Base-by-base conservation (phyloP, 2,113 vertebrate genomes). In the Vicugna pacos region DNA sequence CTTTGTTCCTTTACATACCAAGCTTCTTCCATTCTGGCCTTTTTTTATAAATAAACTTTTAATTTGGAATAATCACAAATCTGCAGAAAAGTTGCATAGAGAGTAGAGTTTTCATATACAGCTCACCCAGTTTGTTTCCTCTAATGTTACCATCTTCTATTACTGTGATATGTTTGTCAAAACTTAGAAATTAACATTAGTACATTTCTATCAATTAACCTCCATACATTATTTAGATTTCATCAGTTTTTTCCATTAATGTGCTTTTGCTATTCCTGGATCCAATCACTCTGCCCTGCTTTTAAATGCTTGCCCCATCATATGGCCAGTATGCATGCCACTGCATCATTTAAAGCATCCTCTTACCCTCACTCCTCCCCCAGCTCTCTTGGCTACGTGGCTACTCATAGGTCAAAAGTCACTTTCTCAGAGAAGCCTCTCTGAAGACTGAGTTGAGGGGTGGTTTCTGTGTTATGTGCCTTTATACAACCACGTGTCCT, bases 11-110 rank as follows among this genome's bases (percentile, higher is more conserved):
- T 65, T 48, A 50, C 32, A 13, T 5, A 30, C 30, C 56, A 46
- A 50, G 13, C 22, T 56, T 56, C 48, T 82, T 91, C 65, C 38
- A 85, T 94, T 76, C 79, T 85, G 72, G 26, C 3, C 9, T 85
- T 76, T 14, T 67, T 81, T 64, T 46, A 60, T 6, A 86, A 70
- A 70, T 64, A 85, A 79, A 69, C n/a, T 70, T 95, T 69, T 70
- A 70, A 92, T 80, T 84, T 83, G 35, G 35, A 96, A 75, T 64
- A 92, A 80, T 88, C 85, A 83, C 85, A 90, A 17, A 95, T 60
- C 58, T 92, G 70, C 13, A 96, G 52, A 87, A 80, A 95, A 67
- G 3, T 14, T 83, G 46, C 28, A 20, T 19, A 90, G n/a, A 15
- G 35, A 50, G 17, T 67, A 58, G 24, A 52, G 14, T 60, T 80